Evolutionary conservation across 2,888 invertebrate species (phyloP).

Genomic region (Plagiodera versicolora): DNA sequence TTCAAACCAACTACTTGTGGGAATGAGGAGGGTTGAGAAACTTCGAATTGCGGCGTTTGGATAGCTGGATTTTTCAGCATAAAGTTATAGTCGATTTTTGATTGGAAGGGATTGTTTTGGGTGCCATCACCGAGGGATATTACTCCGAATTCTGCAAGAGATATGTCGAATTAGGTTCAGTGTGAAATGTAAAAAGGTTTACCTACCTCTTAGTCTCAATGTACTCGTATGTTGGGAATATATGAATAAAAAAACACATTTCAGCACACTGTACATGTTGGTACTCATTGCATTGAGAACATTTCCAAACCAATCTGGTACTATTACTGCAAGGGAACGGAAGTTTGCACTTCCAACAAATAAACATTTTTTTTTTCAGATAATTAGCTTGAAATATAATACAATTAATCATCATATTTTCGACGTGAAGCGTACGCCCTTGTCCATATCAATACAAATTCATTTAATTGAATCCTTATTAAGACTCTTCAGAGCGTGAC

Average conservation of each 20-base stretch:
- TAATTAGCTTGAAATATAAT: constrained; percentile 17
- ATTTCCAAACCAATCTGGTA: too few species aligned
- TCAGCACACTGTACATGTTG: constrained; percentile 9
- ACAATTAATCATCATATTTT: constrained; percentile 15
- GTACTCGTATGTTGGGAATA: too few species aligned
- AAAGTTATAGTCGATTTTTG: background rate
- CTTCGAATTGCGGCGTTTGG: background rate
- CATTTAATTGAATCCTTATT: background rate
- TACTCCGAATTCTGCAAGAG: background rate
- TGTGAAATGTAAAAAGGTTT: too few species aligned
- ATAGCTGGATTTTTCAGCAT: background rate
- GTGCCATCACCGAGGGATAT: background rate
- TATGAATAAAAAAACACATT: background rate
- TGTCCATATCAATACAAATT: background rate
- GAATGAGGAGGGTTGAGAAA: background rate
- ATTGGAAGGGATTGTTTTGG: background rate
- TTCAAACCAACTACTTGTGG: background rate
- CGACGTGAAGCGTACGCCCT: constrained; percentile 11
- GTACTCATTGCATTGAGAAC: constrained; percentile 1
- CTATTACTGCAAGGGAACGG: too few species aligned
- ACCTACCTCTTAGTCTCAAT: too few species aligned
- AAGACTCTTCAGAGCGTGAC: background rate
- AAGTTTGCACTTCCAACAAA: constrained; percentile 19
- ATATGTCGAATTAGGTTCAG: background rate
- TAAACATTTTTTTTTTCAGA: constrained; percentile 13